Evolutionary conservation across 2,888 invertebrate species (phyloP), one percentile per base, ranked within the genome.

Genomic region (Drosophila barbarae): DNA sequence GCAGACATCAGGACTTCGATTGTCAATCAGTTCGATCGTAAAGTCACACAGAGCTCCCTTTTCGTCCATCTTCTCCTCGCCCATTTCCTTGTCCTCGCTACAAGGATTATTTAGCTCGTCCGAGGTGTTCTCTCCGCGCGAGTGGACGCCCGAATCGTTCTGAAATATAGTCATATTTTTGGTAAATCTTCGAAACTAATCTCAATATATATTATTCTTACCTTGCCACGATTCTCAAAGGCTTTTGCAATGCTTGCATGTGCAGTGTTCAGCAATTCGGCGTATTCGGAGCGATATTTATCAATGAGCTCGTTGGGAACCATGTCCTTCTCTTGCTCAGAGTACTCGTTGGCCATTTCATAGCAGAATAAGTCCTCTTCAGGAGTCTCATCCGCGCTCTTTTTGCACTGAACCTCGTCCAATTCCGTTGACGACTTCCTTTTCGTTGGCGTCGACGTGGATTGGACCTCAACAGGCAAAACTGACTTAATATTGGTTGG

Each of bases 1-100:
- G 88, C 95, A 95, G 8, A 93, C 93, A 54, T 87, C 86, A 0
- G 84, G 77, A 38, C 79, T 67, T 77, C 89, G 53, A 75, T 82
- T 74, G 76, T 82, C 77, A 63, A 85, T 61, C 18, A 87, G 73
- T 36, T 88, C 87, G 54, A 87, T 81, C 39, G 83, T 86, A 51
- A 77, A 82, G 28, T 74, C 83, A 63, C 58, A 30, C n/a, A 15
- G 34, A 10, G 23, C 9, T 7, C 8, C 13, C 13, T 5, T 35
- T 0, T 49, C 34, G 4, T 3, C 3, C 0, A 10, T 6, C 26
- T 10, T 35, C 21, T 21, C 36, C n/a, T 38, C 36, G 3, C 5
- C 36, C 21, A 30, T 8, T 58, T 72, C 80, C 50, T 85, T 87
- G 1, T 70, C 63, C 10, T 86, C 86, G 35, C 73, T 76, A 53